Percentiles rank a stretch among this genome's conserved stretches.
Evolutionary conservation across 2,888 invertebrate genomes (phyloP).

Genomic region (Drosophila peninsularis): DNA sequence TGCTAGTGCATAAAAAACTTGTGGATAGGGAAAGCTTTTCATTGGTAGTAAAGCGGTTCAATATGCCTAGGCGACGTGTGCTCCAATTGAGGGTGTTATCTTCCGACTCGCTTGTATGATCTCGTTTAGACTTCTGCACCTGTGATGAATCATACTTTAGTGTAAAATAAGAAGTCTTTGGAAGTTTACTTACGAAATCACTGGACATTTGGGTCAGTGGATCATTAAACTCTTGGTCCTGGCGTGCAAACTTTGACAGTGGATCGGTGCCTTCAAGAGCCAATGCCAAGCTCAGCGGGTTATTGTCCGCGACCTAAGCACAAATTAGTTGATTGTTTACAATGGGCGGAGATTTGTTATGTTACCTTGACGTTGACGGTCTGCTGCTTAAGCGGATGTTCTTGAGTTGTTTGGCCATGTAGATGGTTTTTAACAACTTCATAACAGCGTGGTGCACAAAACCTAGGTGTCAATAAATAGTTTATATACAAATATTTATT

Average conservation of each 20-base stretch:
- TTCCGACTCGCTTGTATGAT: slow-evolving; percentile 72
- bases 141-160: slow-evolving; percentile 6
- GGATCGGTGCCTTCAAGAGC: slow-evolving; percentile 90
- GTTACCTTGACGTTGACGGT: slow-evolving; percentile 83
- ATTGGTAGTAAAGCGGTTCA: slow-evolving; percentile 95
- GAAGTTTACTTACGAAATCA: slow-evolving; percentile 76
- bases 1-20: slow-evolving; percentile 90
- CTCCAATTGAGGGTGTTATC: slow-evolving; percentile 89
- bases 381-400: slow-evolving; percentile 87
- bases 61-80: slow-evolving; percentile 89
- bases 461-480: slow-evolving; percentile 59
- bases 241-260: slow-evolving; percentile 88
- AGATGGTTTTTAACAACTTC: slow-evolving; percentile 74
- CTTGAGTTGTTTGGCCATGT: slow-evolving; percentile 81
- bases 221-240: slow-evolving; percentile 86
- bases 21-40: slow-evolving; percentile 96
- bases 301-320: slow-evolving; percentile 86
- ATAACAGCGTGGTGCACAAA: slow-evolving; percentile 79
- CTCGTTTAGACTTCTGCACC: slow-evolving; percentile 51
- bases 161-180: neutral
- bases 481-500: slow-evolving; percentile 37
- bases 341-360: slow-evolving; percentile 9
- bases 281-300: slow-evolving; percentile 69
- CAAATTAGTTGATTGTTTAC: slow-evolving; percentile 1
- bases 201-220: slow-evolving; percentile 88